Base-by-base conservation (phyloP, 2,888 invertebrate genomes). In the Rhimphoctona megacephalus region DNA sequence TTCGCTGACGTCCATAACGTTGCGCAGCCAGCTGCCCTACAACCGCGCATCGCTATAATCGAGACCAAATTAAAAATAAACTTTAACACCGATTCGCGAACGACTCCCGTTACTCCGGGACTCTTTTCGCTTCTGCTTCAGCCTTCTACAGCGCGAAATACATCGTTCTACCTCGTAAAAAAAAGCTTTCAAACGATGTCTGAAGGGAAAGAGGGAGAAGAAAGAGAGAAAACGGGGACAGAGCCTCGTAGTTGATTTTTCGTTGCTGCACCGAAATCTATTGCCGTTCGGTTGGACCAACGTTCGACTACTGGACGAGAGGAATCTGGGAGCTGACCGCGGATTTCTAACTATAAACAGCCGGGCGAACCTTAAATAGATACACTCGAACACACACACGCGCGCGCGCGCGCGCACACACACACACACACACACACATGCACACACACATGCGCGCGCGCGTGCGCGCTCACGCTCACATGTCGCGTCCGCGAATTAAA, bases 311-410 rank as follows among this genome's bases (percentile, higher is more conserved):
- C 74, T 73, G 73, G 81, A 74, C 76, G 49, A 73, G 86, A 87
- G 81, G 88, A 83, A 91, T 87, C 87, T 90, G 89, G 85, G 90
- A 91, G 91, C 92, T 91, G 91, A 90, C 89, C 91, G 90, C 90
- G 89, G 89, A 70, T 89, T 92, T 92, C 94, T 94, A 94, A 92
- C 92, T 94, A 94, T 94, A 94, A 94, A 91, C 91, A 92, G 89
- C 91, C 91, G 91, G 91, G 93, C 93, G 90, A 91, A 92, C 93
- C 93, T 93, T 93, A 94, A 94, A 94, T 94, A 94, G 94, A 91
- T 86, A 80, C 84, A 76, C 78, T 77, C 73, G 46, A 80, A 57
- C 11, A 57, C 57, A 22, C 2, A 22, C 8, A 25, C 54, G 3
- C 36, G 22, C 54, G 8, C 54, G 4, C n/a, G 49, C 8, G 7